Evolutionary conservation across 37 sponge, comb jelly and placozoan species (phyloP).

Genomic region (Oopsacas minuta): DNA sequence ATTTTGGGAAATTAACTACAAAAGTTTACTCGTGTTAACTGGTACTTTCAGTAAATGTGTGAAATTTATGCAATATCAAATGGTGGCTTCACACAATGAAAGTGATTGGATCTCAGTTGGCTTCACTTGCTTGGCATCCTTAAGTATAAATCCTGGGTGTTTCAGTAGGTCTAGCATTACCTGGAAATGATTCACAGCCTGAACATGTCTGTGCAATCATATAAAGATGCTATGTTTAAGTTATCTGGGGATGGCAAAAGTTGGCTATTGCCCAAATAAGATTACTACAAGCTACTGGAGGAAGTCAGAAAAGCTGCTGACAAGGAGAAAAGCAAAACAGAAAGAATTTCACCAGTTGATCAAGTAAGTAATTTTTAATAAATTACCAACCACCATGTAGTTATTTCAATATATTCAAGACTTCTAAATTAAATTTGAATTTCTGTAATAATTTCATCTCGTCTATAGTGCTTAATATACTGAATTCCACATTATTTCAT

Average conservation of each 20-base stretch:
- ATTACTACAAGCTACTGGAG: conserved; percentile 13
- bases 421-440: background rate
- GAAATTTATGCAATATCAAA: too few species aligned
- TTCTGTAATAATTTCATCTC: conserved; percentile 2
- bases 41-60: too few species aligned
- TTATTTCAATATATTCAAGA: conserved; percentile 16
- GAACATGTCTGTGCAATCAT: conserved; percentile 17
- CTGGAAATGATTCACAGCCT: conserved; percentile 3
- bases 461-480: background rate
- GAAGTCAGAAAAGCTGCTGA: conserved; percentile 15
- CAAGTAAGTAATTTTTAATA: conserved; percentile 13
- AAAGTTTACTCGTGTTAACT: too few species aligned
- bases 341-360: conserved; percentile 6
- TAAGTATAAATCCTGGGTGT: conserved; percentile 10
- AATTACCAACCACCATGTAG: background rate
- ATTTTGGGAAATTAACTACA: too few species aligned
- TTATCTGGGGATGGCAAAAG: conserved; percentile 14
- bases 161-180: conserved; percentile 9
- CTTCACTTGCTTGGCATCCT: conserved; percentile 15
- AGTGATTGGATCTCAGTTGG: background rate
- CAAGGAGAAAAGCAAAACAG: conserved; percentile 18
- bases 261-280: conserved; percentile 14
- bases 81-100: too few species aligned
- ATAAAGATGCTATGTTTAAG: conserved; percentile 18
- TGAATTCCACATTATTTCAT: background rate